Evolutionary conservation across 2,888 invertebrate species (phyloP), one percentile per base, ranked within the genome.

Genomic region (Cephus spinipes): DNA sequence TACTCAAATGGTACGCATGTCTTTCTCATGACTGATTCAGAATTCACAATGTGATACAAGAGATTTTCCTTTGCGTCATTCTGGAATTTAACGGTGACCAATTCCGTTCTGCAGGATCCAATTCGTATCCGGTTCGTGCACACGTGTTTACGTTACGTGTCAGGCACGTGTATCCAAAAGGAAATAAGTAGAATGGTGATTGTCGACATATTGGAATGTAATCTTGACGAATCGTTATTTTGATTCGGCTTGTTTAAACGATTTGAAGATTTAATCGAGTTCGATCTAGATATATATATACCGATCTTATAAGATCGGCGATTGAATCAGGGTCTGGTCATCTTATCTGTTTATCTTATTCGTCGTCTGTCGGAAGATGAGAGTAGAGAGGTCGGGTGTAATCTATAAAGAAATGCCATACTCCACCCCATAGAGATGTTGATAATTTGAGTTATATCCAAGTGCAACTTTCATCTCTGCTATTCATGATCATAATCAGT

Each of bases 401-500:
- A 55, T 23, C 9, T 15, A 9, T 15, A 23, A 55, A 55, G 23
- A 55, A 23, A 55, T 55, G 55, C 23, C 9, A 23, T 23, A 55
- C 23, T 23, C 1, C 23, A 23, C 55, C 23, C 23, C 55, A 55
- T 23, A 55, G 23, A 55, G 23, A 23, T 9, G 23, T 23, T 55
- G 23, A 9, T 2, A 23, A 9, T 55, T 55, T 55, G 9, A 23
- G 23, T 23, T 55, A 9, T 9, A 9, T 23, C 23, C 23, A 55
- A 55, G 9, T 55, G 55, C 2, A 23, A 55, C 23, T 73, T 79
- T 82, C 81, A 40, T 77, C 78, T 73, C 75, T 73, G 73, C 79
- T 77, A 80, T 84, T 80, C 76, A 84, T 83, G 83, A 81, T 81
- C 79, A 80, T 83, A 83, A 86, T 85, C 82, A 85, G 80, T 79